These are phyloP conservation scores for Anthoscopus minutus DNA, from an alignment of 2,113 vertebrate species.

Conservation along the genomic window DNA sequence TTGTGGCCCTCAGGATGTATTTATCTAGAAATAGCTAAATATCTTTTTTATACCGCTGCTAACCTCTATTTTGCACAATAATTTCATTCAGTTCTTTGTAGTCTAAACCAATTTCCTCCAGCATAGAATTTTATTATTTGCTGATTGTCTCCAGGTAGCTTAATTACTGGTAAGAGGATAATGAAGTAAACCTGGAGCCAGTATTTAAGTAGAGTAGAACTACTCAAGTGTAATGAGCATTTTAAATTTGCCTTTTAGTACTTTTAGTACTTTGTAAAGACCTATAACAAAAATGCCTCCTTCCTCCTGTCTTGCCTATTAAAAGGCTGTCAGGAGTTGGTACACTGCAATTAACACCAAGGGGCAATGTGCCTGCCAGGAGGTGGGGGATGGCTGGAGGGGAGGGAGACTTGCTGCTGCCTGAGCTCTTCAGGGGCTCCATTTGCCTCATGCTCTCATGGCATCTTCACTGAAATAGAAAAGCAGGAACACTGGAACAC, in stretches of 20 bases:
- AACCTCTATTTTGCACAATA: conserved; percentile 3
- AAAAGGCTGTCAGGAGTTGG: conserved; percentile 7
- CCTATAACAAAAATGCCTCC: not conserved
- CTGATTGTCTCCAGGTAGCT: conserved; percentile 62
- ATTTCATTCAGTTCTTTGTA: conserved; percentile 24
- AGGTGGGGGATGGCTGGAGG: not conserved
- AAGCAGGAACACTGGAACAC: not conserved
- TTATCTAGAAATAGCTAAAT: not conserved
- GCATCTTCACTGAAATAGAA: not conserved
- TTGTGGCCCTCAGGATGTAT: not conserved
- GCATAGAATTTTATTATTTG: conserved; percentile 53
- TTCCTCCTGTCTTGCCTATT: not conserved
- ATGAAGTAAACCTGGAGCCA: conserved; percentile 53
- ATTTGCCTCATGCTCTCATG: not conserved
- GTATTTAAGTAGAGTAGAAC: conserved; percentile 14
- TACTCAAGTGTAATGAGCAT: conserved; percentile 35
- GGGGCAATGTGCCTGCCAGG: not conserved
- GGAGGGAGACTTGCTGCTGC: not conserved
- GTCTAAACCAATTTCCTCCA: conserved; percentile 43
- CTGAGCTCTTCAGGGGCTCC: not conserved
- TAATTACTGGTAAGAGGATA: conserved; percentile 66
- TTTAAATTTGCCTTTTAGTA: conserved; percentile 55
- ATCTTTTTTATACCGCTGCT: not conserved
- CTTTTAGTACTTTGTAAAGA: conserved; percentile 49
- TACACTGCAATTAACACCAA: not conserved